A percentile compares a stretch with the other conserved stretches of the same genome.
These are phyloP conservation scores for Neolamprologus cancellatus DNA, from an alignment of 2,113 vertebrate genomes.

Conservation along the genomic window DNA sequence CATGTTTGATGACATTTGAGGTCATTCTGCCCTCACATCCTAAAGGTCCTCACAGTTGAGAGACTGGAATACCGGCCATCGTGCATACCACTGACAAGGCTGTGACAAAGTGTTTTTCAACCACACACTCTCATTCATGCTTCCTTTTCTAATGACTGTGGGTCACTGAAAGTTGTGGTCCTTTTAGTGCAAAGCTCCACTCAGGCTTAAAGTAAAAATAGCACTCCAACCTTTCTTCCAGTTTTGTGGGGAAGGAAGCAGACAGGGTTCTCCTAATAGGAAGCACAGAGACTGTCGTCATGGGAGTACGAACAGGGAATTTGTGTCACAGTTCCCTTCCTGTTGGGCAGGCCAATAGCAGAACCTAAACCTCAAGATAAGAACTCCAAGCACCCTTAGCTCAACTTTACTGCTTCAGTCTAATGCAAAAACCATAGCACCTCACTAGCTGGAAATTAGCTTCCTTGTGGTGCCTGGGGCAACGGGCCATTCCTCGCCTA, in stretches of 20 bases:
- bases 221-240: constrained; percentile 36
- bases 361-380: constrained; percentile 51
- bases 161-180: constrained; percentile 29
- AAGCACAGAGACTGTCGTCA: constrained; percentile 52
- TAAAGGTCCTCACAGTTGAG: not conserved
- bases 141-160: constrained; percentile 37
- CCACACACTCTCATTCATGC: constrained; percentile 5
- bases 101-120: constrained; percentile 39
- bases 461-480: constrained; percentile 12
- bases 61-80: constrained; percentile 1
- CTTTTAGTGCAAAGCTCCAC: not conserved
- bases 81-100: constrained; percentile 19
- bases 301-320: constrained; percentile 51
- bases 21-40: constrained; percentile 11
- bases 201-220: constrained; percentile 41
- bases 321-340: constrained; percentile 58
- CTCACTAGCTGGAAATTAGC: not conserved
- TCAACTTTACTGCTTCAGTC: constrained; percentile 1
- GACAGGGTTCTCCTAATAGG: constrained; percentile 47
- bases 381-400: constrained; percentile 15
- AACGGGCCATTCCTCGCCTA: constrained; percentile 8
- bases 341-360: constrained; percentile 11
- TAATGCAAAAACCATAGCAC: constrained; percentile 31
- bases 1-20: not conserved
- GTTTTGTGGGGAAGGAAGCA: constrained; percentile 55